A percentile compares a stretch with the other conserved stretches of the same genome.
These are phyloP conservation scores for Athripsodes cinereus DNA, from an alignment of 2,888 invertebrate genomes.

Conservation along the genomic window DNA sequence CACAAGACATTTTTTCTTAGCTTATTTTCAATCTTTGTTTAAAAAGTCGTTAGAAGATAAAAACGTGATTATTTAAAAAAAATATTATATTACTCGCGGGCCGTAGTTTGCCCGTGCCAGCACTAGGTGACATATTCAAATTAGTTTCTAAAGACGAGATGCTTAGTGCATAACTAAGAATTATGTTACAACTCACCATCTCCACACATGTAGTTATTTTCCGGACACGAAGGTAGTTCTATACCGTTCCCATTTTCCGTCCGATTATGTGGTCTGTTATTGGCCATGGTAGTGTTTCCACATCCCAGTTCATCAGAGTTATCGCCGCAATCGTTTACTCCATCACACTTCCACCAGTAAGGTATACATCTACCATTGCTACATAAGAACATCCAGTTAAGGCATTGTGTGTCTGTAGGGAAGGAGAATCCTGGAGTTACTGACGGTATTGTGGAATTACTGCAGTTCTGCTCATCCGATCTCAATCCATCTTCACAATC, in stretches of 20 bases:
- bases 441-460: slow-evolving; percentile 36
- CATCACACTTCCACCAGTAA: slow-evolving; percentile 77
- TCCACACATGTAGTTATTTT: slow-evolving; percentile 44
- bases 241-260: slow-evolving; percentile 33
- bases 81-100: too few relatives aligned
- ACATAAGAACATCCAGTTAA: slow-evolving; percentile 76
- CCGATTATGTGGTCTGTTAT: slow-evolving; percentile 31
- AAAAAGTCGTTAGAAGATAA: too few relatives aligned
- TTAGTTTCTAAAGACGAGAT: too few relatives aligned
- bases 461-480: slow-evolving; percentile 68
- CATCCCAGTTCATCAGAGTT: slow-evolving; percentile 68
- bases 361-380: slow-evolving; percentile 65
- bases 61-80: too few relatives aligned
- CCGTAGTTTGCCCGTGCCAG: too few relatives aligned
- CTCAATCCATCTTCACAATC: slow-evolving; percentile 62
- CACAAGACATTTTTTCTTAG: too few relatives aligned
- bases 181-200: slow-evolving; percentile 35
- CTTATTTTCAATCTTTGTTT: too few relatives aligned
- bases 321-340: slow-evolving; percentile 69
- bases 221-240: slow-evolving; percentile 28
- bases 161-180: too few relatives aligned
- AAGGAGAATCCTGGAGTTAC: slow-evolving; percentile 30
- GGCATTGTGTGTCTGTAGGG: slow-evolving; percentile 45
- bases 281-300: slow-evolving; percentile 33
- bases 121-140: too few relatives aligned